Conservation (phyloP, 2,888 invertebrate species). For the Exephanes ischioxanthus region DNA sequence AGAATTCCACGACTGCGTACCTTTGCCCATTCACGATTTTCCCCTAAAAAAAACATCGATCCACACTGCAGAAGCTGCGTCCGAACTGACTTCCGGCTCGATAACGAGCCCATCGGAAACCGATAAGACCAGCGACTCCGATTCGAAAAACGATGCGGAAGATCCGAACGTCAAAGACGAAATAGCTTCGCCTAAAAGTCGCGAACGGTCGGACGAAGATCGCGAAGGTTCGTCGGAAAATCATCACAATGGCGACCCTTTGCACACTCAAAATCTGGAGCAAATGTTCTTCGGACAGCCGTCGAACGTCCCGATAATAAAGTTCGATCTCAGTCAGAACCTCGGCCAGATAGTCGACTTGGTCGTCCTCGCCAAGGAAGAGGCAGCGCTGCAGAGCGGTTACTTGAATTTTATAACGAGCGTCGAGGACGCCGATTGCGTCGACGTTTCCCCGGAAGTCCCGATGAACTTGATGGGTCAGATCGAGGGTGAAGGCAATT, state of each 20-base stretch:
- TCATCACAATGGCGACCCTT: background rate
- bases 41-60: conserved; percentile 12
- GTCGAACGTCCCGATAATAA: conserved; percentile 53
- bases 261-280: background rate
- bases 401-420: conserved; percentile 80
- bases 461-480: conserved; percentile 21
- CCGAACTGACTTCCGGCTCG: conserved; percentile 7
- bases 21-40: conserved; percentile 76
- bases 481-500: conserved; percentile 30
- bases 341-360: conserved; percentile 69
- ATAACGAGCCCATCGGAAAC: background rate
- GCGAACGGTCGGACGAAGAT: background rate
- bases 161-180: background rate
- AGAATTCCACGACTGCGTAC: conserved; percentile 84
- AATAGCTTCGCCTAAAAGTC: background rate
- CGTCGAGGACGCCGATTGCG: conserved; percentile 74
- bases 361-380: conserved; percentile 71
- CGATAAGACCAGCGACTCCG: background rate
- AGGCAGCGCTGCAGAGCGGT: conserved; percentile 71
- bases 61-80: background rate
- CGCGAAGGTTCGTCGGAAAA: background rate
- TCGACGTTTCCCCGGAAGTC: conserved; percentile 1
- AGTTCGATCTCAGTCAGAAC: conserved; percentile 58
- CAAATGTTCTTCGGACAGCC: conserved; percentile 55
- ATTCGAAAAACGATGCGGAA: background rate